Conservation (phyloP, 2,888 invertebrate genomes). For the Plagiodera versicolora region DNA sequence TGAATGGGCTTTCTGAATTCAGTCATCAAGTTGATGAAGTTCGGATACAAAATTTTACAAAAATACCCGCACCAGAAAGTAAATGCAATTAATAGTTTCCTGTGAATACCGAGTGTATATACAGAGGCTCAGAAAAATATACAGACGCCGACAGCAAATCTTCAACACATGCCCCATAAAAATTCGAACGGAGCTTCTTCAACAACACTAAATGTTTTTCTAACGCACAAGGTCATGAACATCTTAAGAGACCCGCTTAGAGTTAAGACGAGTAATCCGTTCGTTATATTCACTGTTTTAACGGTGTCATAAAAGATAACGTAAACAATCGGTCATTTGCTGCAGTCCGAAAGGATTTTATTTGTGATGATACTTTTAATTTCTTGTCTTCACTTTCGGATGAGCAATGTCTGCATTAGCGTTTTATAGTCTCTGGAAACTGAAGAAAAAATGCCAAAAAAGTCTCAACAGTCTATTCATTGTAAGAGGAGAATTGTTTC, state of each 20-base stretch:
- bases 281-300: constrained; percentile 12
- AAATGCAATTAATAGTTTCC: constrained; percentile 44
- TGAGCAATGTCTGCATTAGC: not conserved
- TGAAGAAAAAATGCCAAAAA: too few relatives aligned
- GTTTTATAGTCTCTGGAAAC: too few relatives aligned
- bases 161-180: constrained; percentile 40
- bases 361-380: not conserved
- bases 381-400: not conserved
- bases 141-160: constrained; percentile 36
- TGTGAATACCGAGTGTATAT: constrained; percentile 40
- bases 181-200: constrained; percentile 19
- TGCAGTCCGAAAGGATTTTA: not conserved
- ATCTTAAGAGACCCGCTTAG: constrained; percentile 16
- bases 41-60: too few relatives aligned
- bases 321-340: constrained; percentile 12
- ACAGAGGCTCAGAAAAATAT: constrained; percentile 36
- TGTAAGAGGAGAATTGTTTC: too few relatives aligned
- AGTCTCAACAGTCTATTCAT: too few relatives aligned
- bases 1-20: too few relatives aligned
- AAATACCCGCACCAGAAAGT: constrained; percentile 26
- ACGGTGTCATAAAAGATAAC: constrained; percentile 4
- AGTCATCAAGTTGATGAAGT: too few relatives aligned
- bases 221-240: constrained; percentile 22
- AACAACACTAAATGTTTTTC: constrained; percentile 16
- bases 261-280: constrained; percentile 7